Evolutionary conservation across 1,140 invertebrate genomes (phyloP).

Genomic region (Hyles vespertilio): DNA sequence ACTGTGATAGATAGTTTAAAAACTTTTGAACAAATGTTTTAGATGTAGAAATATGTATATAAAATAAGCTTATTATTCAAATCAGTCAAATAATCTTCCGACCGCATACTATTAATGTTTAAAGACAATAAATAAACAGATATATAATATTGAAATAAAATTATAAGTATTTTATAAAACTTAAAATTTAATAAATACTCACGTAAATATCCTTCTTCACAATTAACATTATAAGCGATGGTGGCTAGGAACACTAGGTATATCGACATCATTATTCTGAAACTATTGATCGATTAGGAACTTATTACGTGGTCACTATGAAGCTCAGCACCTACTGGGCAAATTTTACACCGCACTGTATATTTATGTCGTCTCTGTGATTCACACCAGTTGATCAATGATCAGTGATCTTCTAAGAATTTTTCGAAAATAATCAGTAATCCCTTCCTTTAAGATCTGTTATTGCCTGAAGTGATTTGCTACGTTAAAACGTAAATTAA

Average conservation of each 20-base stretch:
- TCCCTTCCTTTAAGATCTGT: background rate
- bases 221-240: slow-evolving; percentile 21
- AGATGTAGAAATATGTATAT: no score
- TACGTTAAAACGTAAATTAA: background rate
- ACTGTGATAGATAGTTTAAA: no score
- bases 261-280: slow-evolving; percentile 28
- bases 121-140: no score
- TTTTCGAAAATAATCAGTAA: background rate
- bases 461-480: background rate
- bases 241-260: slow-evolving; percentile 28
- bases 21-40: no score
- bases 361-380: slow-evolving; percentile 37
- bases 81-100: no score
- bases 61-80: no score
- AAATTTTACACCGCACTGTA: slow-evolving; percentile 16
- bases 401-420: background rate
- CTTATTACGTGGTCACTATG: slow-evolving; percentile 27
- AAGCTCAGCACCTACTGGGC: slow-evolving; percentile 40
- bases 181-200: slow-evolving; percentile 27
- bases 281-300: slow-evolving; percentile 12
- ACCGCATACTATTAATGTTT: no score
- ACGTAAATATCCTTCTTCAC: slow-evolving; percentile 39
- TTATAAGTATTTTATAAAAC: background rate
- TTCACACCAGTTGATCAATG: background rate
- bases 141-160: no score